These are phyloP conservation scores for Stegodyphus mimosarum DNA, from an alignment of 1,140 invertebrate genomes.

Conservation along the genomic window DNA sequence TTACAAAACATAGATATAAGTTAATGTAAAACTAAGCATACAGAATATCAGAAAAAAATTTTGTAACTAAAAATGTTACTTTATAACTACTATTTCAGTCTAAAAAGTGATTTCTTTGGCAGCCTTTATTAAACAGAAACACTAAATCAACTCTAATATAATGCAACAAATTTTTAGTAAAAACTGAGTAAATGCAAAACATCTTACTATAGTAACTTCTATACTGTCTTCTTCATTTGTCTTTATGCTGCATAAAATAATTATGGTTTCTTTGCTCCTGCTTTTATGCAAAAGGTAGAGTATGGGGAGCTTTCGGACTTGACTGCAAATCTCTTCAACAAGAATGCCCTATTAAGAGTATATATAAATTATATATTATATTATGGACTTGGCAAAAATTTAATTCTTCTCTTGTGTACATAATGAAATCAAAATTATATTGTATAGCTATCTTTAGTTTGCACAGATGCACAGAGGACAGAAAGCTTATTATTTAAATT, in stretches of 20 bases:
- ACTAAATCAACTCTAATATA: background rate
- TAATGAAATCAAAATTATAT: too few relatives aligned
- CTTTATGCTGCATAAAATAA: conserved; percentile 85
- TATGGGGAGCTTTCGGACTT: conserved; percentile 72
- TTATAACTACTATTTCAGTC: too few relatives aligned
- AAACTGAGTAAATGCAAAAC: background rate
- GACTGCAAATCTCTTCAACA: conserved; percentile 78
- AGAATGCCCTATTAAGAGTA: conserved; percentile 73
- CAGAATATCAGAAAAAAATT: too few relatives aligned
- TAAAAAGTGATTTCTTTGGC: too few relatives aligned
- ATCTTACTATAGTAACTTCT: conserved; percentile 85
- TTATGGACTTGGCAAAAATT: background rate
- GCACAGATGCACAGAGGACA: too few relatives aligned
- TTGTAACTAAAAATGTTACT: too few relatives aligned
- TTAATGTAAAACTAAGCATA: too few relatives aligned
- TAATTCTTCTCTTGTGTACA: too few relatives aligned
- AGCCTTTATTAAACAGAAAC: too few relatives aligned
- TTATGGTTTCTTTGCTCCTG: conserved; percentile 65
- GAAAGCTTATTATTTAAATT: too few relatives aligned
- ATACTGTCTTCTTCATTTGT: conserved; percentile 82
- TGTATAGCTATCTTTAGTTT: too few relatives aligned
- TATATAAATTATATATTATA: background rate
- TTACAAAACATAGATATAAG: too few relatives aligned
- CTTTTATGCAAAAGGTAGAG: conserved; percentile 63
- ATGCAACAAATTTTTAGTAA: background rate